A percentile compares a stretch with the other conserved stretches of the same genome.
phyloP scores from a whole-genome alignment of 1,140 invertebrate genomes.

The Eupeodes corollae region DNA sequence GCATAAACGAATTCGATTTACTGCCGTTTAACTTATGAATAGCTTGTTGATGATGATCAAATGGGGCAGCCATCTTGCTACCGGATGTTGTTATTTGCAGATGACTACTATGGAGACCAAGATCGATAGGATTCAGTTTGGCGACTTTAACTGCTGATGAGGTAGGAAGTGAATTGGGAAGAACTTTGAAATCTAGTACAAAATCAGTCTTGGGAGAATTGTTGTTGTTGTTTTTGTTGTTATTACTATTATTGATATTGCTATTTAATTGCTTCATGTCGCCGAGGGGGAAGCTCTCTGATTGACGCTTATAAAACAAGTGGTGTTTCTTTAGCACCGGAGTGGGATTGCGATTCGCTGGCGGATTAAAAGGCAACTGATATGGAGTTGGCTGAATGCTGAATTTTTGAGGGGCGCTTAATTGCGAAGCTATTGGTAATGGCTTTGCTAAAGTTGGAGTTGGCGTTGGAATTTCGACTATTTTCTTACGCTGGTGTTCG shows the following conservation, averaged over 20 bases:
- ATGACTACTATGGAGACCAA: not conserved
- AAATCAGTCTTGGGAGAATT: not conserved
- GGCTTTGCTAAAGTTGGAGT: not conserved
- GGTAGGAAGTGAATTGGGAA: too few relatives aligned
- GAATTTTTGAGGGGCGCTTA: not conserved
- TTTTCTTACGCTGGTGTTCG: conserved; percentile 14
- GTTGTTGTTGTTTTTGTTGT: not conserved
- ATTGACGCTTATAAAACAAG: conserved; percentile 33
- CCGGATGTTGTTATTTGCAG: not conserved
- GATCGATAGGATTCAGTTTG: not conserved
- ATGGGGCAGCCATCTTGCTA: not conserved
- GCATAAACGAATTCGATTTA: conserved; percentile 4
- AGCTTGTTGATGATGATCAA: conserved; percentile 4
- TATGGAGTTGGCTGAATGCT: not conserved
- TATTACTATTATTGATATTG: conserved; percentile 3
- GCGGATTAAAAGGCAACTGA: not conserved
- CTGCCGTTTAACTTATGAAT: not conserved
- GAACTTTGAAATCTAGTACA: too few relatives aligned
- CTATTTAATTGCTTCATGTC: conserved; percentile 27
- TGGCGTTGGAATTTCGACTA: not conserved
- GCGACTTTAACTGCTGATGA: too few relatives aligned
- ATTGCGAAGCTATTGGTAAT: conserved; percentile 6
- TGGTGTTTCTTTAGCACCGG: conserved; percentile 33
- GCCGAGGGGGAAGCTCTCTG: conserved; percentile 29
- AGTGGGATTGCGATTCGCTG: conserved; percentile 9